Evolutionary conservation across 2,888 invertebrate genomes (phyloP).

Genomic region (Eilema griseolum): DNA sequence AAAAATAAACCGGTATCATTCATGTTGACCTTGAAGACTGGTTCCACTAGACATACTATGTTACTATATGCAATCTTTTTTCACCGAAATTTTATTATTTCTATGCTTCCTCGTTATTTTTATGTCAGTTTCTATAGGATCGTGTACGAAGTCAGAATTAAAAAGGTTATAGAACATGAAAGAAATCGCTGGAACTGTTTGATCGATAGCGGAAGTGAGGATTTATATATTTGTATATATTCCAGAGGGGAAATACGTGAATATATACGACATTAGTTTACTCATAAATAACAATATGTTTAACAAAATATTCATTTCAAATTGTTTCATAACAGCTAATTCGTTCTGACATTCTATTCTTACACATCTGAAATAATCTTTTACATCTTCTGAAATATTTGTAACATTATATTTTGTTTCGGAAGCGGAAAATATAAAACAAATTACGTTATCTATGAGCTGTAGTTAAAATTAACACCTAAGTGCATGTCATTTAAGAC

Average conservation of each 20-base stretch:
- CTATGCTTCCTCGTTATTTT: conserved; percentile 11
- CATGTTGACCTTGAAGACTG: conserved; percentile 47
- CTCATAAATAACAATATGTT: no score
- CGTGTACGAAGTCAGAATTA: not conserved
- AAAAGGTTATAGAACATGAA: not conserved
- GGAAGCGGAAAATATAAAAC: conserved; percentile 10
- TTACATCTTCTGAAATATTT: not conserved
- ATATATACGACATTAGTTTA: not conserved
- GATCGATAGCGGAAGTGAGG: not conserved
- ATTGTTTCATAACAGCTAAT: not conserved
- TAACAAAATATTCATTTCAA: not conserved
- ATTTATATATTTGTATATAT: not conserved
- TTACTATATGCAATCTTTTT: conserved; percentile 51
- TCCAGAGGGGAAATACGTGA: not conserved
- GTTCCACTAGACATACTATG: conserved; percentile 45
- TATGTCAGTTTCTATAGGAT: not conserved
- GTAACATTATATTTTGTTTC: not conserved
- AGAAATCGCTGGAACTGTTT: not conserved
- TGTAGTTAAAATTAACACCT: conserved; percentile 3
- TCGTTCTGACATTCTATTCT: not conserved
- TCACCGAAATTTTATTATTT: conserved; percentile 36
- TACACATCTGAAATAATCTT: not conserved
- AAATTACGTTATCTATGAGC: not conserved
- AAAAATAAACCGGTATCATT: conserved; percentile 52
- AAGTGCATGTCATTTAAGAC: conserved; percentile 17